Percentiles rank a stretch among this genome's conserved stretches.
These are phyloP conservation scores for Goniozus legneri DNA, from an alignment of 1,140 invertebrate species.

Conservation along the genomic window DNA sequence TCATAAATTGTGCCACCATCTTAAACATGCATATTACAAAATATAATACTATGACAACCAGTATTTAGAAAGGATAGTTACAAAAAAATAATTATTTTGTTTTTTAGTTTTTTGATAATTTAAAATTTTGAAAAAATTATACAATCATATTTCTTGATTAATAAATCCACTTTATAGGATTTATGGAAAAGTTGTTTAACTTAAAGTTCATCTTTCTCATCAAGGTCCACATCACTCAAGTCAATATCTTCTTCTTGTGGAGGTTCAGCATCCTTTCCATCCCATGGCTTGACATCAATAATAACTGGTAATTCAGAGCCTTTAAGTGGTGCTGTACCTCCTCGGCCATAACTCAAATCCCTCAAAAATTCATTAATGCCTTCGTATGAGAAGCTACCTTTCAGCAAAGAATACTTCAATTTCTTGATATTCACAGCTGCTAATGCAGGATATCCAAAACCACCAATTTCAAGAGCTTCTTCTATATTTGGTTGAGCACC, in stretches of 20 bases:
- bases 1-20: no score
- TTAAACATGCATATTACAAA: no score
- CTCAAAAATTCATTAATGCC: conserved; percentile 95
- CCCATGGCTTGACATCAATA: conserved; percentile 77
- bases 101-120: no score
- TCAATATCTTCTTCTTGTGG: conserved; percentile 90
- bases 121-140: no score
- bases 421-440: conserved; percentile 96
- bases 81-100: no score
- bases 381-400: conserved; percentile 90
- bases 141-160: no score
- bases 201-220: conserved; percentile 84
- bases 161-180: no score
- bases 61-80: no score
- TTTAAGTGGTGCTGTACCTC: conserved; percentile 85
- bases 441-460: conserved; percentile 90
- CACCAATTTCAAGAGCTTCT: conserved; percentile 88
- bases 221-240: conserved; percentile 85
- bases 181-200: neutral
- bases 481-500: conserved; percentile 81
- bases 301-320: conserved; percentile 83
- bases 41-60: no score
- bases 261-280: conserved; percentile 92
- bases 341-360: conserved; percentile 92
- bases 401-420: conserved; percentile 91